Evolutionary conservation across 1,140 invertebrate species (phyloP), one percentile per base, ranked within the genome.

Genomic region (Drosophila tristis): DNA sequence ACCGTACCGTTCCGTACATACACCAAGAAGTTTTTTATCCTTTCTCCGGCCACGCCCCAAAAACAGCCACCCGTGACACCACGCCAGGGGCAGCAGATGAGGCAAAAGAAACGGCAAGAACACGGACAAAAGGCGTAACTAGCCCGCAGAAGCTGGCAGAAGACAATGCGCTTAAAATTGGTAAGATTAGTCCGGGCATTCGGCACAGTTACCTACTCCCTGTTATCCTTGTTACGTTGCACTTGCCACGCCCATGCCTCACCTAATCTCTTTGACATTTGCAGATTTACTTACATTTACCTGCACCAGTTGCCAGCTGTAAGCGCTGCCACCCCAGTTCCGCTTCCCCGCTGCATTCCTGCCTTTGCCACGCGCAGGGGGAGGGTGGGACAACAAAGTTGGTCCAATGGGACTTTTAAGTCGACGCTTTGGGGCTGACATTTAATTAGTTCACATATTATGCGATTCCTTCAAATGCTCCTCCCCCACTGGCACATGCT

Each of bases 131-230:
- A 76, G 68, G 63, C 74, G 67, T 78, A 62, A 67, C 65, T 63
- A 49, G 64, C 53, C 58, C 54, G 57, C 55, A 75, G 48, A 42
- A 64, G 59, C 49, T 58, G 74, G 66, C 59, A 59, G 45, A 75
- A 86, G 82, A 87, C 82, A 87, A 89, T 87, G 74, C 78, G 70
- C 82, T 73, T 79, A 77, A 86, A 89, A 87, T 89, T 87, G 82
- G 82, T 82, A 86, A 89, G 84, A 87, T 87, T 87, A 89, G 78
- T 77, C 61, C 6, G 78, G 47, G 47, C 63, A 81, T 87, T 86
- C 74, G 79, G 79, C 79, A 70, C 61, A 53, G 71, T 56, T 62
- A 39, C 64, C 23, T 13, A 29, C 35, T n/a, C 44, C 29, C 8
- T 42, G 13, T 8, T 26, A n/a, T 42, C 35, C 35, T 5, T 13